These are phyloP conservation scores for Malacoraja senta DNA, from an alignment of 2,797 vertebrate species.

Conservation along the genomic window DNA sequence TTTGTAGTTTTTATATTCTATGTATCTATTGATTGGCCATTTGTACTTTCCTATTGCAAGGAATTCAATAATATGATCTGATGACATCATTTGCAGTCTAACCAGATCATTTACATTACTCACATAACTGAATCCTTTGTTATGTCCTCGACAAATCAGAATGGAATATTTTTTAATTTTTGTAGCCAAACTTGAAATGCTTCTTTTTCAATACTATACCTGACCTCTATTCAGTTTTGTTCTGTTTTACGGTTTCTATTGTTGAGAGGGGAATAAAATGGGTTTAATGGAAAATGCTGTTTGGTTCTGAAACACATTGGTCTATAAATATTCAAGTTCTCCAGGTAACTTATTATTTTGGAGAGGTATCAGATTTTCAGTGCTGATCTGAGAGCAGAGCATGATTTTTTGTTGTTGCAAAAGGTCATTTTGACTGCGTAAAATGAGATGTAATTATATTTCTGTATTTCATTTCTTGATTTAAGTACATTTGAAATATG, in stretches of 20 bases:
- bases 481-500: background rate
- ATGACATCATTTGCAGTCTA: background rate
- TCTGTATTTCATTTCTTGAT: background rate
- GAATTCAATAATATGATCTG: background rate
- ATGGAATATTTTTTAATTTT: background rate
- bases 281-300: background rate
- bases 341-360: background rate
- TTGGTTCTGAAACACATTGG: background rate
- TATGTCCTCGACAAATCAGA: background rate
- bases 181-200: background rate
- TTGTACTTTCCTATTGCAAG: background rate
- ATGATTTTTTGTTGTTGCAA: no score
- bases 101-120: background rate
- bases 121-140: background rate
- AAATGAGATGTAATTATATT: background rate
- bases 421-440: background rate
- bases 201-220: background rate
- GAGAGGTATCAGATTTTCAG: background rate
- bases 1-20: no score
- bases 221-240: background rate
- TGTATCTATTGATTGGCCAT: background rate
- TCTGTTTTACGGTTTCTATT: background rate
- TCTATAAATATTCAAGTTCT: background rate
- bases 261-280: background rate
- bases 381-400: background rate